These are phyloP conservation scores for Spatulosminthurus flaviceps DNA, from an alignment of 2,888 invertebrate species.

Conservation along the genomic window DNA sequence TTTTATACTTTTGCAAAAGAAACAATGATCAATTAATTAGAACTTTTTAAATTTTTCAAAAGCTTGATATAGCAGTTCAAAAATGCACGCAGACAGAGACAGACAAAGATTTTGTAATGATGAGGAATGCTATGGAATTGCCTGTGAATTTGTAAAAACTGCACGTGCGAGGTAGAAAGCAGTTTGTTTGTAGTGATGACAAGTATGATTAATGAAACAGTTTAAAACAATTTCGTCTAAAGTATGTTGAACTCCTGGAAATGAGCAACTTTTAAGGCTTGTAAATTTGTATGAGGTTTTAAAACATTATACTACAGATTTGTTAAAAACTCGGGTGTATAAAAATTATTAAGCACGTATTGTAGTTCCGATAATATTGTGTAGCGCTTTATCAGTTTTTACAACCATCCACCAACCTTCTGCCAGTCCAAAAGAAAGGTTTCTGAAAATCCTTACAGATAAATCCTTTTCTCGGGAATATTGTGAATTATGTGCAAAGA, in stretches of 20 bases:
- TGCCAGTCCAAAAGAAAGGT: not conserved
- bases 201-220: not conserved
- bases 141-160: not conserved
- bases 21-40: not conserved
- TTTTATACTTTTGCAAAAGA: not conserved
- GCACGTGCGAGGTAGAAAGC: not conserved
- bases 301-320: not conserved
- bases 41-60: not conserved
- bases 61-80: too few relatives aligned
- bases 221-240: not conserved
- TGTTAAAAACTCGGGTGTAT: too few relatives aligned
- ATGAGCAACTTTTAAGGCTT: not conserved
- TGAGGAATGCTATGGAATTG: not conserved
- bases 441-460: not conserved
- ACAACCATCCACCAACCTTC: not conserved
- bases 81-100: too few relatives aligned
- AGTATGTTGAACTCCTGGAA: not conserved
- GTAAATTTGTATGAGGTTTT: not conserved
- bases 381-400: not conserved
- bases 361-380: not conserved
- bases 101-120: too few relatives aligned
- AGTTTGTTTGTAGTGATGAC: not conserved
- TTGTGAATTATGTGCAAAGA: constrained; percentile 14
- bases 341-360: not conserved
- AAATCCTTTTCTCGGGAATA: not conserved